Conservation (phyloP, 2,797 vertebrate genomes). For the Delichon dasypus region DNA sequence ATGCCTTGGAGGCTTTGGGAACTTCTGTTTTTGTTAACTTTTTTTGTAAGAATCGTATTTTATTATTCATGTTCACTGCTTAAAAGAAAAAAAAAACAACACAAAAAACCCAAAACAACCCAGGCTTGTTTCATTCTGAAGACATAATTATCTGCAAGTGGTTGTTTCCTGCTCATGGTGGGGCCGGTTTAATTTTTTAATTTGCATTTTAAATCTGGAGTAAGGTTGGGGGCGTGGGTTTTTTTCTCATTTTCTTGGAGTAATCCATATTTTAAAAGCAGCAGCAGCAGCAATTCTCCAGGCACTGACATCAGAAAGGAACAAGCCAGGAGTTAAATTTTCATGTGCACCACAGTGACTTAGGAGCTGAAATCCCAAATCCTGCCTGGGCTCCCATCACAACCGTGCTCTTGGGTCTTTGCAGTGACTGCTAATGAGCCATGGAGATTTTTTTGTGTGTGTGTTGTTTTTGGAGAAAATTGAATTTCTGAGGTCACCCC, state of each 20-base stretch:
- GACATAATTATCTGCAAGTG: conserved; percentile 5
- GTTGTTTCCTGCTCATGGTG: neutral
- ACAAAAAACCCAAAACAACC: no score
- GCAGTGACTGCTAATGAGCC: neutral
- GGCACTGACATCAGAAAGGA: neutral
- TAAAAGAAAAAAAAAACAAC: neutral
- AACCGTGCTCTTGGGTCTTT: neutral
- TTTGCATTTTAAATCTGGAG: neutral
- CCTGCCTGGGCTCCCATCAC: neutral
- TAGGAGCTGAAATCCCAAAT: neutral
- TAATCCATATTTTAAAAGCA: neutral
- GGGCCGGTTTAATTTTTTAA: neutral
- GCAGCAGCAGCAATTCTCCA: conserved; percentile 11
- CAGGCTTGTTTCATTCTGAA: neutral
- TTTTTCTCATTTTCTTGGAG: neutral
- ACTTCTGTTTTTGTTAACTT: neutral
- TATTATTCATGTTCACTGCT: conserved; percentile 54
- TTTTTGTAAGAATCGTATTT: neutral
- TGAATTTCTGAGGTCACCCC: neutral
- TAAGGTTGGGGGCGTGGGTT: neutral
- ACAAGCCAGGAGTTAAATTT: conserved; percentile 29
- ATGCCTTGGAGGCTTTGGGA: neutral
- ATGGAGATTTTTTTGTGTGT: neutral
- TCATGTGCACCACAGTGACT: neutral
- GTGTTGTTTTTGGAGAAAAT: neutral